A percentile compares a stretch with the other conserved stretches of the same genome.
Conservation (phyloP, 2,797 vertebrate species). For the Mus minutoides region DNA sequence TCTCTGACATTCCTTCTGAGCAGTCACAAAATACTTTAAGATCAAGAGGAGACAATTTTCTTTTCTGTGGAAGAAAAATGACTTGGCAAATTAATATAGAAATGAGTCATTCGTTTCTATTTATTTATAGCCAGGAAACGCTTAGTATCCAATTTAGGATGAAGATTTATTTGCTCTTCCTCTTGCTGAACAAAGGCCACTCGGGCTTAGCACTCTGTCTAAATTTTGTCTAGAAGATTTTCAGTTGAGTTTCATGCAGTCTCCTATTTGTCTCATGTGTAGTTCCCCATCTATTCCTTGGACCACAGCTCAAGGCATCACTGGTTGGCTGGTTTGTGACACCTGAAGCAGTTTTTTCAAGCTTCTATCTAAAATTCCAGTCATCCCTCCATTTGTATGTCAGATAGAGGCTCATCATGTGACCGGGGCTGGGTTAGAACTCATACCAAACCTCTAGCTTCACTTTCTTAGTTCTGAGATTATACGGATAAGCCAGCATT, state of each 20-base stretch:
- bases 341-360: not conserved
- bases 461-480: not conserved
- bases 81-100: conserved; percentile 66
- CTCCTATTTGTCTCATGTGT: not conserved
- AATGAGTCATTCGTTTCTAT: conserved; percentile 61
- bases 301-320: not conserved
- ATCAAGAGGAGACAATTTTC: conserved; percentile 57
- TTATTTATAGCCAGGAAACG: conserved; percentile 51
- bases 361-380: not conserved
- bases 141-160: conserved; percentile 35
- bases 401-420: not conserved
- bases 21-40: conserved; percentile 56
- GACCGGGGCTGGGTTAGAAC: not conserved
- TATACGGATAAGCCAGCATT: not conserved
- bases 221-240: conserved; percentile 7
- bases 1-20: conserved; percentile 32
- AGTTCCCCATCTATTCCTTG: not conserved
- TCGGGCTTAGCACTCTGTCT: not conserved
- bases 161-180: not conserved
- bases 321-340: not conserved
- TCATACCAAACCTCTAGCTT: not conserved
- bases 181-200: not conserved
- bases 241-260: not conserved
- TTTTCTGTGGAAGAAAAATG: conserved; percentile 68
- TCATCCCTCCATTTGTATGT: not conserved